Evolutionary conservation across 2,113 vertebrate species (phyloP), one percentile per base, ranked within the genome.

Genomic region (Psilopsiagon aurifrons): DNA sequence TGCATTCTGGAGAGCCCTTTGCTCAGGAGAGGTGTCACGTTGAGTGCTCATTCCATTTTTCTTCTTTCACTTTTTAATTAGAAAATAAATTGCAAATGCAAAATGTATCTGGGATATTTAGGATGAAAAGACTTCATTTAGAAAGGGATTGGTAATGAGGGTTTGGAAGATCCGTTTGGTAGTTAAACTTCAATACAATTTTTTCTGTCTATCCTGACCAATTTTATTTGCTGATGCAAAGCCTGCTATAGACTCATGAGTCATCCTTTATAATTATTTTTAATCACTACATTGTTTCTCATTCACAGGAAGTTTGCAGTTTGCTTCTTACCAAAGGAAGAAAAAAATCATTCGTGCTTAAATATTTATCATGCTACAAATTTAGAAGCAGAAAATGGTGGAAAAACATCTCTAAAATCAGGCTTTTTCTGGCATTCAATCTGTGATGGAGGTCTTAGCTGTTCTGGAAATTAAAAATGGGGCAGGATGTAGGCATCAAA

Each of bases 181-280:
- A 84, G 76, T 75, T 88, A 71, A 93, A 88, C 52, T 88, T 93
- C 80, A 86, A 75, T 57, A 49, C 16, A 29, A 11, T 70, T 88
- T 91, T 73, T 78, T 52, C 52, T 33, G 11, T 92, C 66, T 91
- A 49, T 79, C 74, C 69, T 82, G 63, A 87, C 66, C 69, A 75
- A 88, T 85, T 93, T 95, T 84, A 64, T 88, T 86, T 91, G 35
- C 80, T 92, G 66, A 91, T 94, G 90, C 35, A 93, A 93, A 96
- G 82, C 6, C 23, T 44, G 33, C 7, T 43, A 37, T 70, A 90
- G 86, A 68, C 28, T 60, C 44, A 71, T 94, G 95, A 96, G 80
- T 97, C 92, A 97, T 59, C 69, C 57, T 28, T 94, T 81, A 90
- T 68, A 92, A 88, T 90, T 91, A 93, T 80, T 96, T 96, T 91